Conservation (phyloP, 2,113 vertebrate species). For the Scalopus aquaticus region DNA sequence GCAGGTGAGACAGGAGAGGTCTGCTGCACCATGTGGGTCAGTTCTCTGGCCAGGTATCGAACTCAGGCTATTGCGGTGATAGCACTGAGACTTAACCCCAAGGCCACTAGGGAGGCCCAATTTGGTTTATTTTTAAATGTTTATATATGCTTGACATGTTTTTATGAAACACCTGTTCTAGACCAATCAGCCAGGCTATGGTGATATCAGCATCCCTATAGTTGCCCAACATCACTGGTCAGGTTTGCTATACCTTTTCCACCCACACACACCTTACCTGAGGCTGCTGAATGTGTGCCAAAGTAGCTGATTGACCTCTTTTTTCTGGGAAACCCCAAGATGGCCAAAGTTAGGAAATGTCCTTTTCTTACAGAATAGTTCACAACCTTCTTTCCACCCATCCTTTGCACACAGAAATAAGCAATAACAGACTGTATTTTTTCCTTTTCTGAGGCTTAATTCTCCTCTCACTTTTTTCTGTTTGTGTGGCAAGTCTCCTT, state of each 20-base stretch:
- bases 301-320: background rate
- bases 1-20: too few species aligned
- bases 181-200: background rate
- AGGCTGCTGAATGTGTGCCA: background rate
- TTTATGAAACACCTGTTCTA: background rate
- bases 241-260: background rate
- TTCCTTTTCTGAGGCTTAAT: background rate
- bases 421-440: background rate
- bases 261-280: fast-evolving
- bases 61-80: too few species aligned
- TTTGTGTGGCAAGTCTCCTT: background rate
- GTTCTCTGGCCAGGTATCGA: too few species aligned
- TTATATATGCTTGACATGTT: background rate
- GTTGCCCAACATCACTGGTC: background rate
- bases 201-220: background rate
- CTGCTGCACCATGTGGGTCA: too few species aligned
- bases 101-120: background rate
- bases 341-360: background rate
- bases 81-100: too few species aligned
- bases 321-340: background rate
- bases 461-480: background rate
- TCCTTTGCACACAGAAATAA: background rate
- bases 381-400: background rate
- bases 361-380: background rate
- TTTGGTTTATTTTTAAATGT: background rate